phyloP scores from a whole-genome alignment of 2,113 vertebrate species.

The Syngnathus floridae region DNA sequence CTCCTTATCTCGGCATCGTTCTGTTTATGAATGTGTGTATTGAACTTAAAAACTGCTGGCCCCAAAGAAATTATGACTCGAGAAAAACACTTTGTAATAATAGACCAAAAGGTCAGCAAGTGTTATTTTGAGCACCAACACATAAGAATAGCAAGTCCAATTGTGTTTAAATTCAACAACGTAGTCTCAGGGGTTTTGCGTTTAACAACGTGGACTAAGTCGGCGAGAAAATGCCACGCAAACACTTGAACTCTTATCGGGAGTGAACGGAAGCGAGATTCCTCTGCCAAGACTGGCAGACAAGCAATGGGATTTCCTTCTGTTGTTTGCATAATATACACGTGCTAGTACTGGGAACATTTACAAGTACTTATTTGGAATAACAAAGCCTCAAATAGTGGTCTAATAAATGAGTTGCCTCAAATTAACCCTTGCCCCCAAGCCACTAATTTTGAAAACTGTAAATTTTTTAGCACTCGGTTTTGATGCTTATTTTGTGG shows the following conservation, averaged over 20 bases:
- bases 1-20: slow-evolving; percentile 35
- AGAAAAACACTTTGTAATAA: slow-evolving; percentile 7
- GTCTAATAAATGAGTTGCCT: no score
- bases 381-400: no score
- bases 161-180: background rate
- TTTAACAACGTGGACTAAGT: background rate
- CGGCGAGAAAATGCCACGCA: background rate
- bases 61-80: background rate
- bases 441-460: no score
- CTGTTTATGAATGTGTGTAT: slow-evolving; percentile 19
- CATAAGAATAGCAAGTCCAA: background rate
- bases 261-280: background rate
- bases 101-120: slow-evolving; percentile 5
- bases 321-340: background rate
- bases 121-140: slow-evolving; percentile 13
- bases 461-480: no score
- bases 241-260: slow-evolving; percentile 9
- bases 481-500: no score
- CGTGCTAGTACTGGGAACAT: background rate
- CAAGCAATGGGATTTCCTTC: slow-evolving; percentile 11
- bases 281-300: slow-evolving; percentile 10
- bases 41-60: slow-evolving; percentile 11
- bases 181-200: background rate
- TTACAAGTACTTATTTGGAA: background rate
- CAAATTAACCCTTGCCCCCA: no score